Evolutionary conservation across 2,888 invertebrate species (phyloP), one percentile per base, ranked within the genome.

Genomic region (Hylaea fasciaria): DNA sequence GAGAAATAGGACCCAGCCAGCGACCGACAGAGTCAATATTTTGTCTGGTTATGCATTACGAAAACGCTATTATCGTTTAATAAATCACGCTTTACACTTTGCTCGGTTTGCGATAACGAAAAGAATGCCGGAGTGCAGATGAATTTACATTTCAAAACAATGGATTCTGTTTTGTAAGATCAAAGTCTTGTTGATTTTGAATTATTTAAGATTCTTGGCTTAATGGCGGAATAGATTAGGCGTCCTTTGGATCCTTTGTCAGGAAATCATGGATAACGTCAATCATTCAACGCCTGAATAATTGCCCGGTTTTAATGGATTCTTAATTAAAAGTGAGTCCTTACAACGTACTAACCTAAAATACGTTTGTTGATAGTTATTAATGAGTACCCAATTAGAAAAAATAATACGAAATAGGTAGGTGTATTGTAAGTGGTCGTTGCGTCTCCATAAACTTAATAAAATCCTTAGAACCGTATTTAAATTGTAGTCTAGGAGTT

Each of bases 91-190:
- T 57, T 57, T 57, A 57, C 57, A 59, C 50, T 57, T 56, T 14
- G 22, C 28, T 64, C 61, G 54, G 51, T 57, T 61, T 54, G 52
- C 66, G 62, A 66, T 69, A 65, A 65, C 59, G 65, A 68, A 64
- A 66, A 48, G 48, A 61, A 66, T 56, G 46, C 28, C 49, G 44
- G 29, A 51, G 55, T 62, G 57, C 53, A 56, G 54, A 58, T 44
- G 29, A 54, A 66, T 69, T 69, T 68, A 64, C 69, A 70, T 65
- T 71, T 68, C 65, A 69, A 68, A 71, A 68, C 63, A 62, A 67
- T 61, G 55, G 47, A 60, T 65, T 58, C 51, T 44, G 46, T 64
- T n/a, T 62, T 62, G 59, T 52, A 51, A 51, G 51, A 46, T 65
- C 57, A 60, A 67, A 64, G 56, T 59, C 51, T 56, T 55, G 44